Base-by-base conservation (phyloP, 2,888 invertebrate genomes). In the Amphipyra tragopoginis region DNA sequence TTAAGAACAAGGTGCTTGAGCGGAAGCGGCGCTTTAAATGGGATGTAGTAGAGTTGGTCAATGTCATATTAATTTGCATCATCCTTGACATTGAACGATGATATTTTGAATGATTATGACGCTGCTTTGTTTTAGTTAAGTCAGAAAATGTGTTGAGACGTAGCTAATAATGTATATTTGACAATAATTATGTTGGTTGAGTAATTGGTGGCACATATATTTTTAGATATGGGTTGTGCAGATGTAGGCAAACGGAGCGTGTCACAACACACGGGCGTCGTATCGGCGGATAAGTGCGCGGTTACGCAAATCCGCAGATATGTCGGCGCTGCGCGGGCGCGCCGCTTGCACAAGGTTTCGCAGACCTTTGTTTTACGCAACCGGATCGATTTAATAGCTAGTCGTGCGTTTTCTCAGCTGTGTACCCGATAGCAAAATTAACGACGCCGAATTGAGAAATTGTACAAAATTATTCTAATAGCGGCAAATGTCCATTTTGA, bases 311-410 rank as follows among this genome's bases (percentile, higher is more conserved):
- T 93, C 92, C 86, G 91, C 91, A 94, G 94, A 94, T 94, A 94
- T 94, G 93, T 94, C 90, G 91, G 92, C 88, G 83, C 85, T 66
- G 86, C 87, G 90, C 91, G 88, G 90, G 90, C 93, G 93, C 91
- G 91, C 91, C 91, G 93, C 93, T 94, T 94, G 92, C 94, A 94
- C 94, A 94, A 94, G 94, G 93, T 90, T 93, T 92, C 89, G 90
- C 93, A 94, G 94, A 94, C 94, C 94, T 94, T 94, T 94, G 94
- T 94, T 94, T 94, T 94, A 93, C 93, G 94, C 94, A 94, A 94
- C 92, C 86, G 86, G 92, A 93, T 94, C 93, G 93, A 93, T 93
- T 94, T 93, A 93, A 93, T 91, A 92, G 91, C 90, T 88, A 89
- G 90, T 92, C 92, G 92, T 92, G 89, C 92, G 90, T 93, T 93